Evolutionary conservation across 2,888 invertebrate species (phyloP).

Genomic region (Syrphus vitripennis): DNA sequence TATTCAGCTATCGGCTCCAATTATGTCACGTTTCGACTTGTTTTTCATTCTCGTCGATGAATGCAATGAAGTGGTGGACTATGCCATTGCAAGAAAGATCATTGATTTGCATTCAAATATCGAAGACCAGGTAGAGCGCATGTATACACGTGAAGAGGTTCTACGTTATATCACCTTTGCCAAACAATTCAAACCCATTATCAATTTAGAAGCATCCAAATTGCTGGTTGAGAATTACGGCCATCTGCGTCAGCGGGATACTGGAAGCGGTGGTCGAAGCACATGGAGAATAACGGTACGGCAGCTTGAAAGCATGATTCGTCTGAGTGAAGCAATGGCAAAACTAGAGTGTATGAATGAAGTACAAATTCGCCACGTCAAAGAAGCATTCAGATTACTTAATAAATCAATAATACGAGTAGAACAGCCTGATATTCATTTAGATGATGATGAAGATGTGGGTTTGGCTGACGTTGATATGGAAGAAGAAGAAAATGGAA

Average conservation of each 20-base stretch:
- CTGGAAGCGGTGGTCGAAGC: slow-evolving; percentile 85
- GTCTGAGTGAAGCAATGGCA: slow-evolving; percentile 97
- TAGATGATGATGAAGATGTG: slow-evolving; percentile 89
- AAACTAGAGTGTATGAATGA: slow-evolving; percentile 96
- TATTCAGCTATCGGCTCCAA: slow-evolving; percentile 95
- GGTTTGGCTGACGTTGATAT: slow-evolving; percentile 84
- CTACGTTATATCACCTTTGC: slow-evolving; percentile 98
- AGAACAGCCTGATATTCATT: slow-evolving; percentile 97
- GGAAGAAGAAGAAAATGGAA: slow-evolving; percentile 83
- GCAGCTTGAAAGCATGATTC: slow-evolving; percentile 96
- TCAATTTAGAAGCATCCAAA: slow-evolving; percentile 90
- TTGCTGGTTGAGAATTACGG: slow-evolving; percentile 95
- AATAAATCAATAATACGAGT: slow-evolving; percentile 98
- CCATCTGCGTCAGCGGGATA: slow-evolving; percentile 92
- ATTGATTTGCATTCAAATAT: slow-evolving; percentile 95
- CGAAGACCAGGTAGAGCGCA: slow-evolving; percentile 89
- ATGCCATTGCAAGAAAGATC: slow-evolving; percentile 97
- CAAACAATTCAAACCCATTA: slow-evolving; percentile 95
- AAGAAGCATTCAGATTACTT: slow-evolving; percentile 93
- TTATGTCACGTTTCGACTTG: slow-evolving; percentile 99
- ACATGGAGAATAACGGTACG: slow-evolving; percentile 98
- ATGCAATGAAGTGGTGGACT: slow-evolving; percentile 96
- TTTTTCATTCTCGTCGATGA: slow-evolving; percentile 99
- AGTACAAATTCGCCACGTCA: slow-evolving; percentile 93
- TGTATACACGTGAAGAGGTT: slow-evolving; percentile 94